A percentile compares a stretch with the other conserved stretches of the same genome.
Conservation (phyloP, 2,888 invertebrate species). For the Plagodis pulveraria region DNA sequence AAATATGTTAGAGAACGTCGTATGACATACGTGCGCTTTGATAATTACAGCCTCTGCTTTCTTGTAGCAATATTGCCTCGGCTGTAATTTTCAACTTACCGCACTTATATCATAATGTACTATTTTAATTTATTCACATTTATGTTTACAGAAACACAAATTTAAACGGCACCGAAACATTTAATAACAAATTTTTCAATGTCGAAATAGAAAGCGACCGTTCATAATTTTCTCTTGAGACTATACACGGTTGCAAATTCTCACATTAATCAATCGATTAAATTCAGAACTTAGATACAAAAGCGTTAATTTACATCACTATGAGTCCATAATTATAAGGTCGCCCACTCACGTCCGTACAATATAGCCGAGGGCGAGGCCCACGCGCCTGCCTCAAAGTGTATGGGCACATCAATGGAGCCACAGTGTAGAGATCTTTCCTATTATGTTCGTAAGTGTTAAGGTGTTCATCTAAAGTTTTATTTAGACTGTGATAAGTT, state of each 20-base stretch:
- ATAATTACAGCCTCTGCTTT: no score
- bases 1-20: no score
- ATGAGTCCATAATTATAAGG: constrained; percentile 50
- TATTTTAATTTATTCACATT: no score
- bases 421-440: constrained; percentile 19
- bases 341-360: constrained; percentile 49
- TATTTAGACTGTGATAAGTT: constrained; percentile 7
- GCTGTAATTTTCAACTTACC: no score
- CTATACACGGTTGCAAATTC: constrained; percentile 22
- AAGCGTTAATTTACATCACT: constrained; percentile 55
- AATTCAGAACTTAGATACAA: constrained; percentile 26
- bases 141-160: no score
- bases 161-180: no score
- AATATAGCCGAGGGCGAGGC: constrained; percentile 25
- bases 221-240: background rate
- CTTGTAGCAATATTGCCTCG: no score
- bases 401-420: constrained; percentile 36
- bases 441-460: constrained; percentile 26
- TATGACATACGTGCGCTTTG: no score
- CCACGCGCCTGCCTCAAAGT: constrained; percentile 32
- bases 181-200: no score
- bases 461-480: constrained; percentile 11
- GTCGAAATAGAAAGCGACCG: no score
- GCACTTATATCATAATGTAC: no score
- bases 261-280: constrained; percentile 36